Evolutionary conservation across 2,113 vertebrate genomes (phyloP).

Genomic region (Bagarius yarrelli): DNA sequence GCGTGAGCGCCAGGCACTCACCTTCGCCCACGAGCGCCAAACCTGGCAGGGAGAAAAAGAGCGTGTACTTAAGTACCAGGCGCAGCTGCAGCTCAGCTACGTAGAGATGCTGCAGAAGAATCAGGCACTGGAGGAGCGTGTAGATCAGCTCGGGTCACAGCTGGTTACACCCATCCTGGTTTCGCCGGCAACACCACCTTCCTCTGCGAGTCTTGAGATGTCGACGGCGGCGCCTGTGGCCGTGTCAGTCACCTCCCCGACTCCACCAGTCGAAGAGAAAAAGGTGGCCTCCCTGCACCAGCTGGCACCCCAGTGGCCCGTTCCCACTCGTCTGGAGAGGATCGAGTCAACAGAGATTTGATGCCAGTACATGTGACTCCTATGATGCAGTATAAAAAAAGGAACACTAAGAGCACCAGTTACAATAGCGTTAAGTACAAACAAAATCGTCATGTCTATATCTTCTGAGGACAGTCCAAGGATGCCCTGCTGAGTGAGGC

Average conservation of each 20-base stretch:
- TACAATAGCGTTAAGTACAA: constrained; percentile 47
- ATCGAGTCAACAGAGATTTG: constrained; percentile 88
- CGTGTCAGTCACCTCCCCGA: constrained; percentile 43
- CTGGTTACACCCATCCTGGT: constrained; percentile 50
- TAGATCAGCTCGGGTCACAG: constrained; percentile 71
- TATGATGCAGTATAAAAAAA: constrained; percentile 42
- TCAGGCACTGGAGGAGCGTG: constrained; percentile 82
- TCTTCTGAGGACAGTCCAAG: constrained; percentile 51
- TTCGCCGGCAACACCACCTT: constrained; percentile 48
- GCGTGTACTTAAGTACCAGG: constrained; percentile 86
- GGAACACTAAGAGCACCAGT: constrained; percentile 35
- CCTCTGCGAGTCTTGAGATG: constrained; percentile 55
- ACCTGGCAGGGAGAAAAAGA: constrained; percentile 88
- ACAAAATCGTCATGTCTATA: constrained; percentile 33
- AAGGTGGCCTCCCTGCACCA: constrained; percentile 63
- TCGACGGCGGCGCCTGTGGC: constrained; percentile 19
- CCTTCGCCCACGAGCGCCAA: constrained; percentile 81
- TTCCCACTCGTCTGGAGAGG: constrained; percentile 76
- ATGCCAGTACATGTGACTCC: constrained; percentile 50
- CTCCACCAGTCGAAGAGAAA: constrained; percentile 70
- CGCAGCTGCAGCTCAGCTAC: constrained; percentile 86
- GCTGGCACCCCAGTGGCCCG: constrained; percentile 73
- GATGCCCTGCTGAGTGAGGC: constrained; percentile 53
- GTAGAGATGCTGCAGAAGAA: constrained; percentile 92
- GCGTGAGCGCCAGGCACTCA: constrained; percentile 79